Evolutionary conservation across 2,113 vertebrate species (phyloP).

Genomic region (Nothoprocta perdicaria): DNA sequence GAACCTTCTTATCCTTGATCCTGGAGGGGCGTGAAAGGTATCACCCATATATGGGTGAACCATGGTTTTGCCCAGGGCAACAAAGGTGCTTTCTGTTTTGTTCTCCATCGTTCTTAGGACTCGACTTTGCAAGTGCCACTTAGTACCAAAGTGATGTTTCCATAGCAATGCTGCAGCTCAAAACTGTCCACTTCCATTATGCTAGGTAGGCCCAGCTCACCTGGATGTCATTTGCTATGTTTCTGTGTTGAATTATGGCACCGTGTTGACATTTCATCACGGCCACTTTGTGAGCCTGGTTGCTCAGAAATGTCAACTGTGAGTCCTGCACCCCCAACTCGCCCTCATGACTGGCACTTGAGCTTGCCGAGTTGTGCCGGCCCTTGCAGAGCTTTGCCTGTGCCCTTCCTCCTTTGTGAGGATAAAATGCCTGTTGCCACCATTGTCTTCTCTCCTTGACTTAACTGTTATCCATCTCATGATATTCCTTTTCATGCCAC

Average conservation of each 20-base stretch:
- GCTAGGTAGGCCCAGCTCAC: background rate
- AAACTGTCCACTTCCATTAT: background rate
- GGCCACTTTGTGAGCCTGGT: background rate
- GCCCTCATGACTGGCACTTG: background rate
- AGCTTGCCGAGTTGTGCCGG: background rate
- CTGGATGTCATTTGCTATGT: background rate
- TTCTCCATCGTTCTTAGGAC: background rate
- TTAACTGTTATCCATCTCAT: background rate
- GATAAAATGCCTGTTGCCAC: accelerated
- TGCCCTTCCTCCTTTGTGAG: accelerated
- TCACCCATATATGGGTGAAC: background rate
- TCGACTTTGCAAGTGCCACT: background rate
- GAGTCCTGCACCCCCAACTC: background rate
- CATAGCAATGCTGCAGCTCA: background rate
- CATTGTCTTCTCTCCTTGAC: background rate
- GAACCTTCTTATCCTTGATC: background rate
- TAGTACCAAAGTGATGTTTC: background rate
- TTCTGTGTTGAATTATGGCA: background rate
- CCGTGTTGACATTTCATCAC: background rate
- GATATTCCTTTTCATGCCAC: background rate
- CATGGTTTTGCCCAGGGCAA: background rate
- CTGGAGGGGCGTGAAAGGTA: background rate
- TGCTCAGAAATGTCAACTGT: background rate
- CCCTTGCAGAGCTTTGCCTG: background rate
- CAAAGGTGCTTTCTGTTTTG: background rate